These are phyloP conservation scores for Drosophila prolongata DNA, from an alignment of 2,888 invertebrate genomes.

Conservation along the genomic window DNA sequence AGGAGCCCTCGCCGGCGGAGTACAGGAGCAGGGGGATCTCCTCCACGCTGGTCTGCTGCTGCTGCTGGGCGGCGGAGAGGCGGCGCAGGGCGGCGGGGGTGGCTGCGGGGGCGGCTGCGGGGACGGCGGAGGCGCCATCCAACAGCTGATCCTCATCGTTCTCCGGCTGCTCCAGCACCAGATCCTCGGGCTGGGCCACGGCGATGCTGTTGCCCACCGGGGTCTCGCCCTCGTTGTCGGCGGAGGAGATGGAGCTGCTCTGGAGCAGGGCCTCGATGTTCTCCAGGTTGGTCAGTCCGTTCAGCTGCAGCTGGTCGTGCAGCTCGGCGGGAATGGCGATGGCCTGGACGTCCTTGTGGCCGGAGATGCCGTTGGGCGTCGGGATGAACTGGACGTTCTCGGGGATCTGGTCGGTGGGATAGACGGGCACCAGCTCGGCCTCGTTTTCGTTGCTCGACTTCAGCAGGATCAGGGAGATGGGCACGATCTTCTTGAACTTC, in stretches of 20 bases:
- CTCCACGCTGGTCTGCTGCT: constrained; percentile 72
- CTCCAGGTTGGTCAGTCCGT: constrained; percentile 75
- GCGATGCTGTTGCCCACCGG: constrained; percentile 60
- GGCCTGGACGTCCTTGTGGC: constrained; percentile 81
- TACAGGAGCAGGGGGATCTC: constrained; percentile 80
- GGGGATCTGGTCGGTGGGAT: constrained; percentile 80
- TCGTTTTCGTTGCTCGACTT: constrained; percentile 79
- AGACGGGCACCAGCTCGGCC: constrained; percentile 81
- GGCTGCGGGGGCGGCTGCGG: neutral
- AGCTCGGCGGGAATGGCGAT: constrained; percentile 81
- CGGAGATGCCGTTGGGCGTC: constrained; percentile 80
- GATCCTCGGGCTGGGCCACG: constrained; percentile 74
- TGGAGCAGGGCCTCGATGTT: constrained; percentile 73
- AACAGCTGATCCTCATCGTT: constrained; percentile 77
- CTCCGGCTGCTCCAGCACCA: constrained; percentile 68
- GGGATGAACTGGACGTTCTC: constrained; percentile 79
- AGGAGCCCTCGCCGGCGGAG: constrained; percentile 69
- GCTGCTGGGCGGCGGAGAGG: constrained; percentile 62
- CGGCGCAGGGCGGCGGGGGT: constrained; percentile 56
- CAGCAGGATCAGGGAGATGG: constrained; percentile 79
- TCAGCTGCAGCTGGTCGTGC: constrained; percentile 76
- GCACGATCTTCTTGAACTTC: constrained; percentile 81
- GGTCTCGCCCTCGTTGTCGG: constrained; percentile 33
- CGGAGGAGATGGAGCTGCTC: constrained; percentile 62
- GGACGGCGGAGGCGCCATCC: constrained; percentile 35